Conservation (phyloP, 2,888 invertebrate genomes). For the Keiferia lycopersicella region DNA sequence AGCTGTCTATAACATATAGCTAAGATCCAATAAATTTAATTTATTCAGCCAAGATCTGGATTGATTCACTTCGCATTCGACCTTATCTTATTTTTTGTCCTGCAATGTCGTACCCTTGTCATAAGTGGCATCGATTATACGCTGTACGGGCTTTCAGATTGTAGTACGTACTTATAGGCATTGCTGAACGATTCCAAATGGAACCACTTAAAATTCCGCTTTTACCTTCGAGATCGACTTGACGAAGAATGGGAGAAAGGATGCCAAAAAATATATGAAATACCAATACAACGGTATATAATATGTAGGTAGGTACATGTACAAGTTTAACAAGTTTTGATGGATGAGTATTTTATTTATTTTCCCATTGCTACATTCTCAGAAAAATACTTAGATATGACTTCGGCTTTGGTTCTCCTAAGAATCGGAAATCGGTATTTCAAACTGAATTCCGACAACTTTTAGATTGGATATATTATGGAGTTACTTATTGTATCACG, state of each 20-base stretch:
- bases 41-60: neutral
- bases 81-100: conserved; percentile 16
- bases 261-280: neutral
- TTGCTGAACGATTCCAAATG: neutral
- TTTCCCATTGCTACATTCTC: no score
- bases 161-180: neutral
- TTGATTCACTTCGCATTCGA: conserved; percentile 3
- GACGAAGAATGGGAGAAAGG: neutral
- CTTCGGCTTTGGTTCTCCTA: no score
- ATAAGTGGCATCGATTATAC: conserved; percentile 18
- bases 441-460: no score
- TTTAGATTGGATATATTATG: no score
- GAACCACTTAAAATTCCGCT: neutral
- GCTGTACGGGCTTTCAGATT: neutral
- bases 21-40: neutral
- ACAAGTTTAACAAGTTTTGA: no score
- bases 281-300: no score
- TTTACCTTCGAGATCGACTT: neutral
- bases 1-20: neutral
- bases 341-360: no score
- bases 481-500: no score
- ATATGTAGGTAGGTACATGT: no score
- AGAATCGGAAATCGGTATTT: no score
- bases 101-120: conserved; percentile 21
- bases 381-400: no score